Percentiles rank a stretch among this genome's conserved stretches.
These are phyloP conservation scores for Sphaerophoria rueppellii DNA, from an alignment of 2,888 invertebrate genomes.

Conservation along the genomic window DNA sequence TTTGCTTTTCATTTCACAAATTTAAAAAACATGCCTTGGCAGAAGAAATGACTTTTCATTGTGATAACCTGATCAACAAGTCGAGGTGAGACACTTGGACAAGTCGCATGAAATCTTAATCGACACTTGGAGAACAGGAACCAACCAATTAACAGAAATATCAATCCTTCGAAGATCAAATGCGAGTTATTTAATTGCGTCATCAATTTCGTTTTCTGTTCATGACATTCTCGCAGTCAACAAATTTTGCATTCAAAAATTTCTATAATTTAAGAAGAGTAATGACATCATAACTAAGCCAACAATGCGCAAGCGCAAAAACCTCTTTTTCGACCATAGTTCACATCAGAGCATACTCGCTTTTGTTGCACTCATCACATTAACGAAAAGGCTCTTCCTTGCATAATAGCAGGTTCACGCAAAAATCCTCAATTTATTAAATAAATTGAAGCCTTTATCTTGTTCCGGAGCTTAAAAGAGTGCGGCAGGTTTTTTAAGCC, in stretches of 20 bases:
- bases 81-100: too few relatives aligned
- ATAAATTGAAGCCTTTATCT: conserved; percentile 71
- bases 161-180: too few relatives aligned
- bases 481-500: conserved; percentile 16
- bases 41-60: too few relatives aligned
- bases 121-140: too few relatives aligned
- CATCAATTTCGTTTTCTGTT: neutral
- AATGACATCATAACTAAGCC: conserved; percentile 64
- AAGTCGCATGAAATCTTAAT: too few relatives aligned
- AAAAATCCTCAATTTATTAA: conserved; percentile 71
- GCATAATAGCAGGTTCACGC: conserved; percentile 69
- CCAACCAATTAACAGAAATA: too few relatives aligned
- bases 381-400: conserved; percentile 47
- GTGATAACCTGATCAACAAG: too few relatives aligned
- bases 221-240: neutral
- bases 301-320: neutral
- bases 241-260: conserved; percentile 44
- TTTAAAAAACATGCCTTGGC: too few relatives aligned
- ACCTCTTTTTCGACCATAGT: neutral
- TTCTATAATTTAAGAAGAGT: conserved; percentile 60
- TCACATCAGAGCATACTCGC: neutral
- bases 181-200: too few relatives aligned
- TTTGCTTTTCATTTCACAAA: too few relatives aligned
- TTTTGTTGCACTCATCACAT: conserved; percentile 13
- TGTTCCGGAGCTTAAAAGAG: conserved; percentile 64